Conservation (phyloP, 2,113 vertebrate genomes). For the Neofelis nebulosa region DNA sequence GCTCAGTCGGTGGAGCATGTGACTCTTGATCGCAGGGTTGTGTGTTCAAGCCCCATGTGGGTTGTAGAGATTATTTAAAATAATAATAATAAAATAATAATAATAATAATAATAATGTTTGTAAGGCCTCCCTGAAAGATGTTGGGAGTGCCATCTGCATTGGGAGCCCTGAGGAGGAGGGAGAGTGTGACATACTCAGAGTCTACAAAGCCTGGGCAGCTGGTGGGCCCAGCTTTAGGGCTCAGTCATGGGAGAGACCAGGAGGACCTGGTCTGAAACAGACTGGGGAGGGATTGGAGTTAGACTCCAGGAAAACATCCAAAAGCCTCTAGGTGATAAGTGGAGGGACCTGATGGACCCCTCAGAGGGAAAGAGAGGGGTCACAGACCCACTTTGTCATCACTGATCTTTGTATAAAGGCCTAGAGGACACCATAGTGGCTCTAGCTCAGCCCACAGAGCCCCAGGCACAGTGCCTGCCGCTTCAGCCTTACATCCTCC, state of each 20-base stretch:
- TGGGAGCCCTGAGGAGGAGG: background rate
- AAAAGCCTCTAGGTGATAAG: background rate
- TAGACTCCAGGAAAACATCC: background rate
- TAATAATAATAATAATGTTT: background rate
- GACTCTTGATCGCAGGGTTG: background rate
- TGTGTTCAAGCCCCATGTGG: background rate
- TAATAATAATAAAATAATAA: background rate
- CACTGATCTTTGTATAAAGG: background rate
- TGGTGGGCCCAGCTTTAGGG: background rate
- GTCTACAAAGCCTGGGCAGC: background rate
- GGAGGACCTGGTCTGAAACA: background rate
- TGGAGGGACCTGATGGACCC: background rate
- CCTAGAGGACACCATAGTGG: background rate
- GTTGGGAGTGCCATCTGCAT: background rate
- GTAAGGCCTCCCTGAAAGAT: background rate
- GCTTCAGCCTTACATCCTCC: constrained; percentile 81
- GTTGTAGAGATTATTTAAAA: background rate
- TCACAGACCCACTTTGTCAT: background rate
- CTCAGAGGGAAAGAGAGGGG: background rate
- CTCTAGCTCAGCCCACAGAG: background rate
- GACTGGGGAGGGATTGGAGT: background rate
- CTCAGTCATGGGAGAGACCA: background rate
- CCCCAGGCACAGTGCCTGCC: background rate
- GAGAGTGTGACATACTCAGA: constrained; percentile 45
- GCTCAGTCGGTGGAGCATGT: background rate